These are phyloP conservation scores for Atta cephalotes DNA, from an alignment of 1,140 invertebrate species.

Conservation along the genomic window DNA sequence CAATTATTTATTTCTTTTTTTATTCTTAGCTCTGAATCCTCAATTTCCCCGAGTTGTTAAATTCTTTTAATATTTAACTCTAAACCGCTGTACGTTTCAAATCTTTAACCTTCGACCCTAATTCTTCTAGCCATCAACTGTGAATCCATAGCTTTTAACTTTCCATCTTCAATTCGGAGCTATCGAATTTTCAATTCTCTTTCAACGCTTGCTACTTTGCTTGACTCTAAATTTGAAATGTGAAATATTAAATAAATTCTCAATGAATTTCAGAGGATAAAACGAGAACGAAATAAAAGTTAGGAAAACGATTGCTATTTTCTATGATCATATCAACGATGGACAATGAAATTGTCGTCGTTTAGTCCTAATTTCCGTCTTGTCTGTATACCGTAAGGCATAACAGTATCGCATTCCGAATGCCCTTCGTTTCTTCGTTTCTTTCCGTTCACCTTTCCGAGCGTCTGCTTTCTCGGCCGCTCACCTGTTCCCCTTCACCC, in stretches of 20 bases:
- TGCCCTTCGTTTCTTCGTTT: slow-evolving; percentile 84
- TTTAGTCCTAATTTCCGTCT: slow-evolving; percentile 85
- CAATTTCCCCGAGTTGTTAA: not conserved
- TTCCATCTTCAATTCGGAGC: not conserved
- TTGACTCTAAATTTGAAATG: not conserved
- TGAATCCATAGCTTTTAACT: not conserved
- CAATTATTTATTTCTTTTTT: not conserved
- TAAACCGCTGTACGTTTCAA: not conserved
- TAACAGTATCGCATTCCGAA: slow-evolving; percentile 85
- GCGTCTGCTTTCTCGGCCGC: slow-evolving; percentile 76
- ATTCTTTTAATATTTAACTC: not conserved
- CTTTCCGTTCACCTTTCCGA: slow-evolving; percentile 80
- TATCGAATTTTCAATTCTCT: not conserved
- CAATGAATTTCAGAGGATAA: not conserved
- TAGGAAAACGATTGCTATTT: slow-evolving; percentile 12
- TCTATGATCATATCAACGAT: slow-evolving; percentile 46
- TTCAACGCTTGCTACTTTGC: not conserved
- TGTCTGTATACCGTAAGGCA: slow-evolving; percentile 84
- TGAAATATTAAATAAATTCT: not conserved
- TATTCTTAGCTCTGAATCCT: not conserved
- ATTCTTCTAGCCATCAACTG: not conserved
- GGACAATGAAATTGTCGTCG: slow-evolving; percentile 71
- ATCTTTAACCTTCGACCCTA: not conserved
- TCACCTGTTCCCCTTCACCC: slow-evolving; percentile 81
- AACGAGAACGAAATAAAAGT: slow-evolving; percentile 28